phyloP scores from a whole-genome alignment of 1,140 invertebrate species.

The Papilio machaon region DNA sequence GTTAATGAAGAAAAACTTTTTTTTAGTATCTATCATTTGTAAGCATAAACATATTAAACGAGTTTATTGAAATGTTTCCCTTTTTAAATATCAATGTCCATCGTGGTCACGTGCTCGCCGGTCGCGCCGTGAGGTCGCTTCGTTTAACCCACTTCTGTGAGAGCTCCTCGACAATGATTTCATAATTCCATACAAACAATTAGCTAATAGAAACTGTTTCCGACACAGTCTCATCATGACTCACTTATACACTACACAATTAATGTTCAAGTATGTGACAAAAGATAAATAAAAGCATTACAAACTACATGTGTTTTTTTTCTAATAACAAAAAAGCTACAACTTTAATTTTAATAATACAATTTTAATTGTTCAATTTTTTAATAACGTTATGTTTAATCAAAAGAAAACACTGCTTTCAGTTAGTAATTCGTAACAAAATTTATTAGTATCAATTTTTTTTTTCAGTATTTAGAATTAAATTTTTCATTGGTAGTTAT shows the following conservation, averaged over 20 bases:
- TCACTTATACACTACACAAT: constrained; percentile 19
- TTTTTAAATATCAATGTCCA: constrained; percentile 20
- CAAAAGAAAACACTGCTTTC: too few species aligned
- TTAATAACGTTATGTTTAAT: too few species aligned
- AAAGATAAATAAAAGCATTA: constrained; percentile 6
- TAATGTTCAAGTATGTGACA: constrained; percentile 2
- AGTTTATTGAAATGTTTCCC: not conserved
- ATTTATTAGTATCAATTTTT: too few species aligned
- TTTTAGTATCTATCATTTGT: not conserved
- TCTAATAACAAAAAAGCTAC: too few species aligned
- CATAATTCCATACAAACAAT: constrained; percentile 41
- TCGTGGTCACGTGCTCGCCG: not conserved
- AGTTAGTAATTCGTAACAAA: too few species aligned
- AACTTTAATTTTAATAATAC: too few species aligned
- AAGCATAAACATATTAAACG: not conserved
- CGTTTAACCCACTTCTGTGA: constrained; percentile 38
- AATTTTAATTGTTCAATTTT: too few species aligned
- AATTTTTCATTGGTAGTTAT: too few species aligned
- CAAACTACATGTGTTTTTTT: not conserved
- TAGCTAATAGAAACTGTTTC: constrained; percentile 29
- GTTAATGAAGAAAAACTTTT: not conserved
- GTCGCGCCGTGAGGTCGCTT: constrained; percentile 16
- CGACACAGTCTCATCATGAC: constrained; percentile 30
- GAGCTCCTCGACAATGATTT: constrained; percentile 37
- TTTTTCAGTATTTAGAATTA: too few species aligned